Percentiles rank a stretch among this genome's conserved stretches.
Conservation (phyloP, 2,113 vertebrate species). For the Salvelinus alpinus region DNA sequence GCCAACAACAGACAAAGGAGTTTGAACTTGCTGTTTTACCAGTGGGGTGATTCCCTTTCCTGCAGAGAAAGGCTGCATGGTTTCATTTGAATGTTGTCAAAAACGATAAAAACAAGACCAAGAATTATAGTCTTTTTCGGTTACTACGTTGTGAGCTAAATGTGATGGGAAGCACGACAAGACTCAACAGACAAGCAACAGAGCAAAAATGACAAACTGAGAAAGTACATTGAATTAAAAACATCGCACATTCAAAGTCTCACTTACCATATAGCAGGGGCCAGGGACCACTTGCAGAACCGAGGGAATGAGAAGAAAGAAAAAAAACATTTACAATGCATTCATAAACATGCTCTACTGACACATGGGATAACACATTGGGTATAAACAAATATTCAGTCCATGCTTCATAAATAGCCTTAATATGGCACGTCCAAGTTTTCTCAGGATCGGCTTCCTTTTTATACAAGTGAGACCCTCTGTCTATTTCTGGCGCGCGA, state of each 20-base stretch:
- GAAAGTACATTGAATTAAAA: slow-evolving; percentile 71
- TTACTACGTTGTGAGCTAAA: background rate
- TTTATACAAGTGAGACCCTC: slow-evolving; percentile 87
- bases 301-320: slow-evolving; percentile 37
- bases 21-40: slow-evolving; percentile 78
- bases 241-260: slow-evolving; percentile 71
- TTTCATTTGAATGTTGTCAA: slow-evolving; percentile 23
- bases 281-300: slow-evolving; percentile 72
- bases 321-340: slow-evolving; percentile 59
- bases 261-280: slow-evolving; percentile 78
- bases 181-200: slow-evolving; percentile 28
- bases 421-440: slow-evolving; percentile 85
- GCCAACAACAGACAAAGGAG: slow-evolving; percentile 80
- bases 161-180: slow-evolving; percentile 7
- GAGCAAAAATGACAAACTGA: slow-evolving; percentile 53
- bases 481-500: slow-evolving; percentile 99
- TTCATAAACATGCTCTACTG: slow-evolving; percentile 33
- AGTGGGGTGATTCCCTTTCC: slow-evolving; percentile 84
- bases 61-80: slow-evolving; percentile 78
- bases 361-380: slow-evolving; percentile 52
- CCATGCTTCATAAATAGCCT: slow-evolving; percentile 62
- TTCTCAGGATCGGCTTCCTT: slow-evolving; percentile 89
- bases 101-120: background rate
- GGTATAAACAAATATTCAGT: slow-evolving; percentile 29
- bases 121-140: background rate